A percentile compares a stretch with the other conserved stretches of the same genome.
These are phyloP conservation scores for Pocillopora damicornis DNA, from an alignment of 64 coral and sea anemone species.

Conservation along the genomic window DNA sequence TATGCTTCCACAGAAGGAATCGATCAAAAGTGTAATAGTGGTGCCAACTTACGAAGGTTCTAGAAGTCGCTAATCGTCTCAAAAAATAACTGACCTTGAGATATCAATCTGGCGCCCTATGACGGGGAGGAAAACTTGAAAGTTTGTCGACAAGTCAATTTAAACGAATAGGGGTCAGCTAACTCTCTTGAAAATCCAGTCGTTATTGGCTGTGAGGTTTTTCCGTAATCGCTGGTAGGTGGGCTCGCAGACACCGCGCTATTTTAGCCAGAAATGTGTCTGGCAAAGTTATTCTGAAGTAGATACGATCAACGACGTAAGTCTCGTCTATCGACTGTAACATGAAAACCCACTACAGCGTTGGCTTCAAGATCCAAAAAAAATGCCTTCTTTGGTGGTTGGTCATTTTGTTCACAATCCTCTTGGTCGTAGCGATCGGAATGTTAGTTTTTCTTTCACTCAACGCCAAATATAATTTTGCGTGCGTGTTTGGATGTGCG, in stretches of 20 bases:
- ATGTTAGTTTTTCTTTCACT: slow-evolving; percentile 32
- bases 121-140: not conserved
- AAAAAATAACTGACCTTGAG: not conserved
- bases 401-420: slow-evolving; percentile 2
- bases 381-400: slow-evolving; percentile 10
- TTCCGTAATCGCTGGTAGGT: not conserved
- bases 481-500: slow-evolving; percentile 16
- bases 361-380: not conserved
- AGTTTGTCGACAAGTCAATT: not conserved
- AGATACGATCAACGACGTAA: not conserved
- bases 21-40: not conserved
- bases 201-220: slow-evolving; percentile 7
- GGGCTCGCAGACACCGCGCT: not conserved
- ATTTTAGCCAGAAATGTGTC: not conserved
- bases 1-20: not conserved
- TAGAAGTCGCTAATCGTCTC: slow-evolving; percentile 6
- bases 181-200: not conserved
- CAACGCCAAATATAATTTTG: slow-evolving; percentile 19
- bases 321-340: not conserved
- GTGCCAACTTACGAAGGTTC: not conserved
- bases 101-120: not conserved
- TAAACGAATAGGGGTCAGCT: not conserved
- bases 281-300: not conserved
- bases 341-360: slow-evolving; percentile 5
- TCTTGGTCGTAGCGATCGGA: slow-evolving; percentile 3